Base-by-base conservation (phyloP, 2,113 vertebrate species). In the Carollia perspicillata region DNA sequence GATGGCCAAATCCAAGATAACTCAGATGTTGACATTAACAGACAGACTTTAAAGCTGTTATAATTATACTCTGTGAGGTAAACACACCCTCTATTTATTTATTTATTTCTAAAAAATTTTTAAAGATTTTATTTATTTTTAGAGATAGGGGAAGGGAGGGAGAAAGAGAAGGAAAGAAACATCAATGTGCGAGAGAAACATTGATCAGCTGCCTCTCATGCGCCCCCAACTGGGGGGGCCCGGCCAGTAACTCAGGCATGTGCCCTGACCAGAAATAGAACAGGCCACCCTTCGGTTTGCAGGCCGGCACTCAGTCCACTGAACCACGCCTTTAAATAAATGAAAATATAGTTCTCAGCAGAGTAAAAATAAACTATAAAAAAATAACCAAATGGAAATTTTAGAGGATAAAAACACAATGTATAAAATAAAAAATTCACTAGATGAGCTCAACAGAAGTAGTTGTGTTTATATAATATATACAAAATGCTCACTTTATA, bases 341-440 rank as follows among this genome's bases (percentile, higher is more conserved):
- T 85, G 53, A 96, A 96, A 95, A 93, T 63, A 75, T 22, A 60
- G 30, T 68, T 95, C 8, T 44, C 80, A 93, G 40, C 47, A 75
- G 74, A 93, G 79, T 84, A 89, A 89, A 80, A 89, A 80, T 49
- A 95, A 89, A 85, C 80, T 44, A 85, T 84, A 74, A 91, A 96
- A 96, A 90, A 80, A 92, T 74, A 86, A 96, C 33, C 53, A 93
- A 68, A 37, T 69, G 53, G 71, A 92, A 78, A 74, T 79, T 84
- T 84, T 90, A 79, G 35, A 92, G 28, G 55, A 65, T 72, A 93
- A 94, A 93, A 81, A 72, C 79, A 85, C 16, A 84, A 89, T 71
- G 66, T 86, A 80, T 84, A 30, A 85, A 85, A 90, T 65, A 5
- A 58, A 93, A 89, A 84, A 71, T 53, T 80, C 33, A 84, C 37